phyloP scores from a whole-genome alignment of 2,113 vertebrate genomes.

The Echinops telfairi region DNA sequence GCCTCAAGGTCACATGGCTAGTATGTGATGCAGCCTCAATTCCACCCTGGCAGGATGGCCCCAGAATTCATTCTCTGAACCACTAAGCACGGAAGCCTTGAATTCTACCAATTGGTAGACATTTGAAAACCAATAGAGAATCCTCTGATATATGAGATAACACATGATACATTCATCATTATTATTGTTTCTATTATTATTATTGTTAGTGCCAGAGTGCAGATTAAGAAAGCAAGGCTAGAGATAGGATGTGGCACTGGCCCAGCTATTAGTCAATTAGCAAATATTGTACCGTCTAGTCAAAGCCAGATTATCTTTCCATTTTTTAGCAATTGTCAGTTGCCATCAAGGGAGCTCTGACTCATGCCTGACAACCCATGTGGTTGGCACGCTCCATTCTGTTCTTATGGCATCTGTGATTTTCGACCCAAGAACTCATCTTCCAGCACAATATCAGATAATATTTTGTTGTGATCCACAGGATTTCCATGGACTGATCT shows the following conservation, averaged over 20 bases:
- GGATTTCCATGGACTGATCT: no score
- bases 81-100: accelerated
- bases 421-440: background rate
- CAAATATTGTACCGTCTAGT: background rate
- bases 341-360: background rate
- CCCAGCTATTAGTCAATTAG: background rate
- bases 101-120: background rate
- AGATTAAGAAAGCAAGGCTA: background rate
- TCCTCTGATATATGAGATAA: background rate
- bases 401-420: background rate
- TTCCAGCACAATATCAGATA: background rate
- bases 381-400: background rate
- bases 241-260: accelerated
- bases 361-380: background rate
- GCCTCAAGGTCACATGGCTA: background rate
- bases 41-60: background rate
- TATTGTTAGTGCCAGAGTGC: background rate
- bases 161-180: background rate
- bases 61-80: background rate
- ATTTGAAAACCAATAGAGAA: background rate
- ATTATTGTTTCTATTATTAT: background rate
- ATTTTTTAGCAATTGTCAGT: no score
- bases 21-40: background rate
- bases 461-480: no score
- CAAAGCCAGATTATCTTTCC: background rate